Percentiles rank a stretch among this genome's conserved stretches.
Evolutionary conservation across 2,888 invertebrate species (phyloP).

Genomic region (Eulithis testata): DNA sequence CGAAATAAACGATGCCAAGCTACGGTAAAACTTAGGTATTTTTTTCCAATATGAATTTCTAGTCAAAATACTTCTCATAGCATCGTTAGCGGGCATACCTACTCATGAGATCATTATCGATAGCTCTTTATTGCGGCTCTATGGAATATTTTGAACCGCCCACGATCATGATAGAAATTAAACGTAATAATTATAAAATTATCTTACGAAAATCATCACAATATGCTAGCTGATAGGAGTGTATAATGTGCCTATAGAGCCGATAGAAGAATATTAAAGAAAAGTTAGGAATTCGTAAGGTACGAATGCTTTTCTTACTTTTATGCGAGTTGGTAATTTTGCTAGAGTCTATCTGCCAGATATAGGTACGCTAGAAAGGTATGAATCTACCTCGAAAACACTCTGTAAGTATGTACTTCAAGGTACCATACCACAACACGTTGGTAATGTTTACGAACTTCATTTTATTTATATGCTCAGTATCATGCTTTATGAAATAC

Average conservation of each 20-base stretch:
- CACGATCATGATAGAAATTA: constrained; percentile 27
- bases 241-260: background rate
- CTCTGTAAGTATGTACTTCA: no score
- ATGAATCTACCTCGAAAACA: no score
- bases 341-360: no score
- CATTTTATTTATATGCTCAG: no score
- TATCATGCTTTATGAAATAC: no score
- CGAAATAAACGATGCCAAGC: background rate
- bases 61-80: constrained; percentile 19
- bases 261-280: no score
- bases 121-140: constrained; percentile 44
- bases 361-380: no score
- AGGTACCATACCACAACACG: no score
- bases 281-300: no score
- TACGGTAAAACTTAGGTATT: constrained; percentile 7
- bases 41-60: constrained; percentile 7
- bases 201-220: constrained; percentile 17
- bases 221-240: background rate
- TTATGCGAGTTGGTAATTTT: no score
- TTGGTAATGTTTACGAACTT: no score
- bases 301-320: no score
- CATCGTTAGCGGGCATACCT: constrained; percentile 28
- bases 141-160: constrained; percentile 17
- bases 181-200: constrained; percentile 19
- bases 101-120: constrained; percentile 24